phyloP scores from a whole-genome alignment of 2,113 vertebrate species.

The Podocnemis expansa region DNA sequence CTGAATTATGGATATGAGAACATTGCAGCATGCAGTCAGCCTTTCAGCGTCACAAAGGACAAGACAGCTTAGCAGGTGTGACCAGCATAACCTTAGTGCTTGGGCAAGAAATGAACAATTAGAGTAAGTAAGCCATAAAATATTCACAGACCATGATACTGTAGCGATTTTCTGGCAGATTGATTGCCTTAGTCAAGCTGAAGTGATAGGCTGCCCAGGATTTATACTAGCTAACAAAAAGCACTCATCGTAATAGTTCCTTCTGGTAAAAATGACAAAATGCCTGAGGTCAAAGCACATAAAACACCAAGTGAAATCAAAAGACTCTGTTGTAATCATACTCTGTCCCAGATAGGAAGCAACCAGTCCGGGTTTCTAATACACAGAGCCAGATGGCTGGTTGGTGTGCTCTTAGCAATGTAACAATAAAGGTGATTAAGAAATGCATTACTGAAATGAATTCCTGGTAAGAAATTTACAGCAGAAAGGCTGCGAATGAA shows the following conservation, averaged over 20 bases:
- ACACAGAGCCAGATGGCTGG: neutral
- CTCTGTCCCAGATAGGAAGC: neutral
- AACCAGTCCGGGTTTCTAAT: neutral
- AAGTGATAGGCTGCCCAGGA: constrained; percentile 37
- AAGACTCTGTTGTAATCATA: neutral
- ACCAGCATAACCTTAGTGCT: neutral
- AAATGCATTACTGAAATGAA: neutral
- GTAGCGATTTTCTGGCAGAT: constrained; percentile 49
- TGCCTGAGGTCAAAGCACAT: constrained; percentile 34
- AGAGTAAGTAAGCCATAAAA: constrained; percentile 59
- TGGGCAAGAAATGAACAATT: constrained; percentile 45
- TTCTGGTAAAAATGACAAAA: constrained; percentile 50
- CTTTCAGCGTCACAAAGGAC: neutral
- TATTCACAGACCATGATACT: constrained; percentile 46
- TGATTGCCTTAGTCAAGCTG: constrained; percentile 40
- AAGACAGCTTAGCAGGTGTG: constrained; percentile 15
- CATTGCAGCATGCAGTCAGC: neutral
- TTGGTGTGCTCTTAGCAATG: neutral
- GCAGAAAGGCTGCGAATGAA: neutral
- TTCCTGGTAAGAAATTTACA: neutral
- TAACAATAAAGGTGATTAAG: neutral
- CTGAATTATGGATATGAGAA: neutral
- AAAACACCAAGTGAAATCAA: constrained; percentile 35
- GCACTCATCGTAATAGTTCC: constrained; percentile 29
- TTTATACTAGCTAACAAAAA: neutral